phyloP scores from a whole-genome alignment of 1,140 invertebrate genomes.

The Aphaenogaster ashmeadi region DNA sequence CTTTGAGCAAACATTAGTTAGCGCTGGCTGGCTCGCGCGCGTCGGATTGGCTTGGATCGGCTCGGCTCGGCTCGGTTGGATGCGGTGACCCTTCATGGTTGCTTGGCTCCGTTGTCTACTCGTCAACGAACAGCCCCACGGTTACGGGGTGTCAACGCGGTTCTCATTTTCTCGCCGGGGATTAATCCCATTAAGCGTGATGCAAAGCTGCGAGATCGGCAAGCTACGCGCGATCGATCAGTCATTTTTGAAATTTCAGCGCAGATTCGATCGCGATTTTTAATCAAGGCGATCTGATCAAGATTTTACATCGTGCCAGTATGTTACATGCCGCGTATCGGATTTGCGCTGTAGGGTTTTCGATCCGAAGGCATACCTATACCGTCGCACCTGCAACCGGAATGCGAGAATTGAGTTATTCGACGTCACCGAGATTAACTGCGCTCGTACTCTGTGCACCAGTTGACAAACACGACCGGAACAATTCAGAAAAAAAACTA shows the following conservation, averaged over 20 bases:
- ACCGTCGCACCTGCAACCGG: conserved; percentile 45
- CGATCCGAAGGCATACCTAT: conserved; percentile 58
- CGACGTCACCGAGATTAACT: conserved; percentile 75
- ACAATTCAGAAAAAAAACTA: conserved; percentile 64
- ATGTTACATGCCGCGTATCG: conserved; percentile 44
- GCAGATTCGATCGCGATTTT: conserved; percentile 32
- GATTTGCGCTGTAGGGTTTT: conserved; percentile 39
- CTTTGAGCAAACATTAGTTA: conserved; percentile 88
- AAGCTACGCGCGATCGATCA: background rate
- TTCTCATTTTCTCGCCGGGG: conserved; percentile 82
- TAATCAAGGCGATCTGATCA: conserved; percentile 59
- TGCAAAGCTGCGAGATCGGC: conserved; percentile 35
- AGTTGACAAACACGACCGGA: conserved; percentile 74
- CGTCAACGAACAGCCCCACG: conserved; percentile 83
- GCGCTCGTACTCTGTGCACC: conserved; percentile 67
- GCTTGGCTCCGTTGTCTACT: conserved; percentile 86
- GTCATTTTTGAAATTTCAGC: conserved; percentile 15
- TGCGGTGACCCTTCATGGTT: conserved; percentile 86
- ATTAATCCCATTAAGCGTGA: conserved; percentile 54
- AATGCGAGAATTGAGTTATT: conserved; percentile 73
- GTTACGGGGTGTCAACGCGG: conserved; percentile 81
- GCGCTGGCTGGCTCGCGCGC: conserved; percentile 74
- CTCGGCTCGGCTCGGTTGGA: conserved; percentile 82
- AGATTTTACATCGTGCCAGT: conserved; percentile 46
- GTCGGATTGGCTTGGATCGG: conserved; percentile 81